Percentiles rank a stretch among this genome's conserved stretches.
phyloP scores from a whole-genome alignment of 35 echinoderm and acorn worm species.

The Lytechinus variegatus region DNA sequence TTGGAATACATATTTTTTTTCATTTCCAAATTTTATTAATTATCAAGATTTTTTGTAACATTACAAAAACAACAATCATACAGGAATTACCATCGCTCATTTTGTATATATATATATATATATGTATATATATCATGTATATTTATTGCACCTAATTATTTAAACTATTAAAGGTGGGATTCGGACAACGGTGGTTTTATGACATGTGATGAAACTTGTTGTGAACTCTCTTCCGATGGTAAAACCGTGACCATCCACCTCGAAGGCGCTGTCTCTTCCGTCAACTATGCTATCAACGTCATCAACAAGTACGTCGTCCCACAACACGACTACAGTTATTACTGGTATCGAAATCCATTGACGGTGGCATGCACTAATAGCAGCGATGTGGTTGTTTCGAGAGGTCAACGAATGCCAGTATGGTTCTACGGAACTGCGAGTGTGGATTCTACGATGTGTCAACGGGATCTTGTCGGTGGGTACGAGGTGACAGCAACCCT shows the following conservation, averaged over 20 bases:
- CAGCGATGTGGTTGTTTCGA: neutral
- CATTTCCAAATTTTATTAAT: too few species aligned
- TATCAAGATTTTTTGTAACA: too few species aligned
- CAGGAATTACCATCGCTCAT: too few species aligned
- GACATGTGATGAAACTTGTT: conserved; percentile 63
- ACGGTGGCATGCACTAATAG: conserved; percentile 26
- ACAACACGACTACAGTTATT: conserved; percentile 73
- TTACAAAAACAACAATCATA: too few species aligned
- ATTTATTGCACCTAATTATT: neutral
- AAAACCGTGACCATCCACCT: conserved; percentile 62
- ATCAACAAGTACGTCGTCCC: conserved; percentile 72
- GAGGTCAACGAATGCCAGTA: conserved; percentile 58
- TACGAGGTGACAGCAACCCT: conserved; percentile 50
- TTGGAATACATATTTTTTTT: too few species aligned
- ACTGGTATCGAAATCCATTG: conserved; percentile 60
- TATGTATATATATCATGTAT: too few species aligned
- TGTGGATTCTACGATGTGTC: conserved; percentile 25
- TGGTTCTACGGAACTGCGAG: conserved; percentile 83
- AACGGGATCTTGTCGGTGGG: neutral
- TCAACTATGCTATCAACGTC: conserved; percentile 78
- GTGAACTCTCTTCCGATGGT: conserved; percentile 57
- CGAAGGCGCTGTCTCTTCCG: conserved; percentile 38
- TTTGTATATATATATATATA: too few species aligned
- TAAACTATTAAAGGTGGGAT: conserved; percentile 50
- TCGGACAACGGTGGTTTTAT: conserved; percentile 53